Evolutionary conservation across 1,140 invertebrate species (phyloP), one percentile per base, ranked within the genome.

Genomic region (Drosophila jambulina): DNA sequence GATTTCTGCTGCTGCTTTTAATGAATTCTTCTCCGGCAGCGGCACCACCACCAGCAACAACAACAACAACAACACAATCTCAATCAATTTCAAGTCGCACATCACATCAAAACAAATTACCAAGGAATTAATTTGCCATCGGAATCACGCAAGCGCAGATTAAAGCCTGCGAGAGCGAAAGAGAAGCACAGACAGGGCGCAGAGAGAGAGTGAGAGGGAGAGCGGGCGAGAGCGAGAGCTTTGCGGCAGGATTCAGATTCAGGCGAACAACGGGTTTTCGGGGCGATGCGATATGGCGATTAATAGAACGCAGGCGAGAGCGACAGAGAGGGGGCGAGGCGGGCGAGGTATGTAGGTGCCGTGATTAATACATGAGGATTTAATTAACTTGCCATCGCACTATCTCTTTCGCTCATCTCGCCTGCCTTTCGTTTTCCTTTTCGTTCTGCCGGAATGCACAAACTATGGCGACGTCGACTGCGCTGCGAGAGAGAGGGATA

Each of bases 61-160:
- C 46, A 81, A 56, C 82, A 86, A 70, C 84, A 78, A 78, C 78
- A 90, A 91, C 85, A 90, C 86, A 91, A 91, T 91, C 86, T 91
- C 86, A 91, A 91, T 91, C 86, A 91, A 91, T 91, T 91, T 91
- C 87, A 85, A 90, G 85, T 90, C 85, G 85, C 85, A 90, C 85
- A 90, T 90, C 85, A 90, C 85, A 91, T 91, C 87, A 91, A 91
- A 91, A 91, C 87, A 91, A 91, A 91, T 91, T 91, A 91, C 87
- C 83, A 91, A 83, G 87, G 88, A 91, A 91, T 91, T 91, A 91
- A 91, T 91, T 91, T 91, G 87, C 83, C 87, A 91, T 91, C 87
- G 86, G 87, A 91, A 91, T 87, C 87, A 91, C 87, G 87, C 87
- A 91, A 91, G 87, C 87, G 87, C 85, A 91, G 78, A 85, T 56